Evolutionary conservation across 1,140 invertebrate genomes (phyloP), one percentile per base, ranked within the genome.

Genomic region (Drosophila azteca): DNA sequence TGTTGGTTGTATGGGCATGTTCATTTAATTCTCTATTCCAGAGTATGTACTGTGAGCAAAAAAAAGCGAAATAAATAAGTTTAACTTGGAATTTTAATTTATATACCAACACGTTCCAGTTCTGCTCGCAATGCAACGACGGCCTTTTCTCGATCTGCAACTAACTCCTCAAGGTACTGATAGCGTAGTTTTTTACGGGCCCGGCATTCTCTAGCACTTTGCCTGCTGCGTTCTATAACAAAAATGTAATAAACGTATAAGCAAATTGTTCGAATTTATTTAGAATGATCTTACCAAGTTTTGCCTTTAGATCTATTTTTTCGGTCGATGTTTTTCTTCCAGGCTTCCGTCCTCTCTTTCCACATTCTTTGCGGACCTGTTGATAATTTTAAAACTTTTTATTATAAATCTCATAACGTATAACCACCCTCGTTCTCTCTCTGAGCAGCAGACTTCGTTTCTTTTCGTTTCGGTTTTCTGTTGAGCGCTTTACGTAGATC

Each of bases 161-260:
- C 98, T 53, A 99, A 92, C 92, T 99, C 98, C 92, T 99, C 98
- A 57, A 99, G 93, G 92, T 99, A 99, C 92, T 99, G 98, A 92
- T 99, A 99, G 24, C 98, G 94, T 44, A 99, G 94, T 90, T 99
- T 99, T 93, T 99, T 99, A 44, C 98, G 94, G 41, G 98, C 98
- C 75, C 98, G 95, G 92, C 98, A 99, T 93, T 99, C 98, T 80
- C 98, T 94, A 68, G 98, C 98, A 93, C 97, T 98, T 93, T 99
- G 98, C 73, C 98, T 94, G 92, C 98, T 99, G 54, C 98, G 94
- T 93, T 99, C 98, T 97, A 22, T 1, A 66, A 24, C 54, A 53
- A 39, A 31, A 41, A 1, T 9, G 8, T 8, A 15, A 0, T 29
- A 8, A 68, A 54, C 64, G 57, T 46, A 11, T 41, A 41, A 48